These are phyloP conservation scores for Oophaga pumilio DNA, from an alignment of 2,113 vertebrate genomes.

Conservation along the genomic window DNA sequence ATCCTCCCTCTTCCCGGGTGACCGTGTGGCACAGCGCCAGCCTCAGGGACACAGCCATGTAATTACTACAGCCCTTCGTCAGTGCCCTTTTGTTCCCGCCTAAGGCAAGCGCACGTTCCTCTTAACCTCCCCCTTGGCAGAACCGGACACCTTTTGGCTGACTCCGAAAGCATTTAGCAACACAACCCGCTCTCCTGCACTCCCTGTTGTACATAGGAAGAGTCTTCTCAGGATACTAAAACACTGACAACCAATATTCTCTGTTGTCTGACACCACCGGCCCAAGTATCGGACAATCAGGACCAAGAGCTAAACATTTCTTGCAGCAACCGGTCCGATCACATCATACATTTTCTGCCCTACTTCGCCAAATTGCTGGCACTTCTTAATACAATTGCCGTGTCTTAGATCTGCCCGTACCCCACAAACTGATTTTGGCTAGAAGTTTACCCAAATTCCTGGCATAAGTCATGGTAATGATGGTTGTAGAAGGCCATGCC, in stretches of 20 bases:
- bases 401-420: no score
- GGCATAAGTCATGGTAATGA: no score
- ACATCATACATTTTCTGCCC: neutral
- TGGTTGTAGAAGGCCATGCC: no score
- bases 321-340: neutral
- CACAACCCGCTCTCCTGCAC: neutral
- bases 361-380: no score
- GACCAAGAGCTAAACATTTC: neutral
- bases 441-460: no score
- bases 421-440: no score
- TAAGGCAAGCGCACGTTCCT: constrained; percentile 21
- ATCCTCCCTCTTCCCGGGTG: neutral
- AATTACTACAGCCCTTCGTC: constrained; percentile 43
- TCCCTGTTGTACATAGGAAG: neutral
- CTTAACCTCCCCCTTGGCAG: constrained; percentile 26
- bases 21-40: neutral
- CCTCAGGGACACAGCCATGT: constrained; percentile 21
- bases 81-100: constrained; percentile 31
- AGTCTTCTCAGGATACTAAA: neutral
- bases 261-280: no score
- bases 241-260: neutral
- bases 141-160: constrained; percentile 28
- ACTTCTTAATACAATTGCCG: no score
- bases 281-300: neutral
- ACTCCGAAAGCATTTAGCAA: constrained; percentile 14